These are phyloP conservation scores for Tyria jacobaeae DNA, from an alignment of 2,888 invertebrate genomes.

Conservation along the genomic window DNA sequence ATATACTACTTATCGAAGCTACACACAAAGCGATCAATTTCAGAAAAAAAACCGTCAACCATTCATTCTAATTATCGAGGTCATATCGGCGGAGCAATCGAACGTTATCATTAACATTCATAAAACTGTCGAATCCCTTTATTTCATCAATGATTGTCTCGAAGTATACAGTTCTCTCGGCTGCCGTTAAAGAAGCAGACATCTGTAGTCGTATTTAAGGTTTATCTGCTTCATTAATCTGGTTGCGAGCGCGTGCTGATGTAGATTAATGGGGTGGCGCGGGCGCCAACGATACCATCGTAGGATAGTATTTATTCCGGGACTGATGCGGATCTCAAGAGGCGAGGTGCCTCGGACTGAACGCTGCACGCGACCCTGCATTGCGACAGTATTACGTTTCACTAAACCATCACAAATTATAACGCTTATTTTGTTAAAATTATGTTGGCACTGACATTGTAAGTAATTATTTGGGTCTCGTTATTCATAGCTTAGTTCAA, in stretches of 20 bases:
- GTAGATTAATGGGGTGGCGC: slow-evolving; percentile 84
- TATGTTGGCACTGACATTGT: slow-evolving; percentile 46
- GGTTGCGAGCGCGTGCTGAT: slow-evolving; percentile 82
- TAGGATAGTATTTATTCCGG: slow-evolving; percentile 74
- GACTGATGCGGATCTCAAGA: slow-evolving; percentile 72
- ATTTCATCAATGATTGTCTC: slow-evolving; percentile 79
- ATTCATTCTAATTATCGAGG: slow-evolving; percentile 80
- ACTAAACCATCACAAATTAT: slow-evolving; percentile 34
- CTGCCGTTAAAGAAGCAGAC: slow-evolving; percentile 70
- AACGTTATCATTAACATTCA: slow-evolving; percentile 78
- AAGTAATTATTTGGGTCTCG: slow-evolving; percentile 49
- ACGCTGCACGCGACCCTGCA: slow-evolving; percentile 65
- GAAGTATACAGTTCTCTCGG: slow-evolving; percentile 61
- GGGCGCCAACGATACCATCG: slow-evolving; percentile 77
- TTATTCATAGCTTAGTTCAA: slow-evolving; percentile 36
- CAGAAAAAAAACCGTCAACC: slow-evolving; percentile 65
- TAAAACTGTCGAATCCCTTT: slow-evolving; percentile 74
- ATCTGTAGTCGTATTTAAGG: slow-evolving; percentile 82
- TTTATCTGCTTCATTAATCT: slow-evolving; percentile 85
- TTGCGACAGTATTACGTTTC: slow-evolving; percentile 51
- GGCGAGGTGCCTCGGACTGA: slow-evolving; percentile 46
- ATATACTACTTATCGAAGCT: slow-evolving; percentile 38
- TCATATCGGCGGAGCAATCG: slow-evolving; percentile 61
- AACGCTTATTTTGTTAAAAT: slow-evolving; percentile 43
- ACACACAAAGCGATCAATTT: slow-evolving; percentile 66